These are phyloP conservation scores for Anthopleura xanthogrammica DNA, from an alignment of 92 coral and sea anemone species.

Conservation along the genomic window DNA sequence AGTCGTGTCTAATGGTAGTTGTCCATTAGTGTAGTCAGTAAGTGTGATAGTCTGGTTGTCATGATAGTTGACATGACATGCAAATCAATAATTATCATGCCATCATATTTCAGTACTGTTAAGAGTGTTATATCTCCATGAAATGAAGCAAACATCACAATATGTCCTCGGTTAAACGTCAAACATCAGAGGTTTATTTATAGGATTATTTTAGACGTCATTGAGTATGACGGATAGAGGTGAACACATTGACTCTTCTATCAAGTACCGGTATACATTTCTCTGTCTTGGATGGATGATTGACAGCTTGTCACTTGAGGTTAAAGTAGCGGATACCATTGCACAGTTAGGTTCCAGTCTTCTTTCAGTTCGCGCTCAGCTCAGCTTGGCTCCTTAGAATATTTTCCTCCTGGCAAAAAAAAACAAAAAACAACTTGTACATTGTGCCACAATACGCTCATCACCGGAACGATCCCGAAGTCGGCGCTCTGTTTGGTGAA, in stretches of 20 bases:
- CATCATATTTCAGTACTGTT: not conserved
- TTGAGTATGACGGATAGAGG: not conserved
- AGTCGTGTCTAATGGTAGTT: no score
- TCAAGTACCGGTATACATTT: slow-evolving; percentile 15
- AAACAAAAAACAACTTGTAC: slow-evolving; percentile 18
- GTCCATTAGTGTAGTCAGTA: no score
- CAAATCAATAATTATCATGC: no score
- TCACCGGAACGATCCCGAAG: slow-evolving; percentile 21
- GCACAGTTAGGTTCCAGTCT: slow-evolving; percentile 32
- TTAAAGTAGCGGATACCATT: slow-evolving; percentile 27
- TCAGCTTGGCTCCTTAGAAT: slow-evolving; percentile 10
- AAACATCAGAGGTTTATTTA: not conserved
- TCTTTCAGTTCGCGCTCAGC: not conserved
- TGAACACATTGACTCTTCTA: not conserved
- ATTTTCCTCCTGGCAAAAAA: slow-evolving; percentile 27
- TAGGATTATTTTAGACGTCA: not conserved
- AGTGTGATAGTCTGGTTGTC: no score
- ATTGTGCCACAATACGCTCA: slow-evolving; percentile 3
- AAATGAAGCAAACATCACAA: not conserved
- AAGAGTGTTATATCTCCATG: not conserved
- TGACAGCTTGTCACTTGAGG: slow-evolving; percentile 27
- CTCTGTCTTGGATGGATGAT: slow-evolving; percentile 7
- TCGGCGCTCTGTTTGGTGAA: slow-evolving; percentile 12
- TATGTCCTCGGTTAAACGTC: not conserved
- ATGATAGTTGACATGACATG: no score